These are phyloP conservation scores for Leptestheria dahalacensis DNA, from an alignment of 1,140 invertebrate species.

Conservation along the genomic window DNA sequence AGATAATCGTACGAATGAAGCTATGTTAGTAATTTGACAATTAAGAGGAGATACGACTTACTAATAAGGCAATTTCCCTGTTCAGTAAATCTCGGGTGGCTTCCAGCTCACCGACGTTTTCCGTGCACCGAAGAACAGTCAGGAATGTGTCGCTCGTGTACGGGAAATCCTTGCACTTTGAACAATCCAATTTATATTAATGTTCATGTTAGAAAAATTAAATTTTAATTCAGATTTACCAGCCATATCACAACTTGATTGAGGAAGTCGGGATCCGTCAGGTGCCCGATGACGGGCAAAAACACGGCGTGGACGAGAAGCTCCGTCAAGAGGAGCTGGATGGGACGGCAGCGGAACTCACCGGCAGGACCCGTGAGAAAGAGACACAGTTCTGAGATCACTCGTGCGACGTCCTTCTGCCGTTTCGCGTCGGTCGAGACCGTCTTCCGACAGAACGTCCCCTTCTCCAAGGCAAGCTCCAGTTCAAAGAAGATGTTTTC, in stretches of 20 bases:
- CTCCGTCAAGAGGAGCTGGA: constrained; percentile 61
- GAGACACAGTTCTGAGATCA: constrained; percentile 66
- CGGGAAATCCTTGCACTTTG: constrained; percentile 56
- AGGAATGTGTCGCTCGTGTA: constrained; percentile 69
- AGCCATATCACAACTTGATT: constrained; percentile 82
- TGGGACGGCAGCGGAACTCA: constrained; percentile 68
- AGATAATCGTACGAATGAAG: constrained; percentile 8
- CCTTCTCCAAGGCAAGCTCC: constrained; percentile 64
- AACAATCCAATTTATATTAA: constrained; percentile 20
- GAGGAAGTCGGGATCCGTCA: constrained; percentile 87
- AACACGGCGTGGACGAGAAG: constrained; percentile 65
- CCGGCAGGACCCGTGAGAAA: constrained; percentile 68
- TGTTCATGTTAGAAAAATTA: constrained; percentile 4
- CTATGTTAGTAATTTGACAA: neutral
- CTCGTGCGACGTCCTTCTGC: constrained; percentile 56
- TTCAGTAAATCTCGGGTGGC: constrained; percentile 61
- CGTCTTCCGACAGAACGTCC: constrained; percentile 43
- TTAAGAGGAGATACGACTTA: constrained; percentile 26
- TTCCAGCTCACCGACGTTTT: constrained; percentile 60
- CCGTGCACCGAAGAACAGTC: constrained; percentile 56
- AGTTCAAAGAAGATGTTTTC: constrained; percentile 74
- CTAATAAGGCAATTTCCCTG: constrained; percentile 59
- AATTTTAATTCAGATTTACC: constrained; percentile 37
- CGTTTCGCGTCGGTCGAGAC: constrained; percentile 32
- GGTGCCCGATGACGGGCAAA: constrained; percentile 55